These are phyloP conservation scores for Brotula barbata DNA, from an alignment of 2,797 vertebrate species.

Conservation along the genomic window DNA sequence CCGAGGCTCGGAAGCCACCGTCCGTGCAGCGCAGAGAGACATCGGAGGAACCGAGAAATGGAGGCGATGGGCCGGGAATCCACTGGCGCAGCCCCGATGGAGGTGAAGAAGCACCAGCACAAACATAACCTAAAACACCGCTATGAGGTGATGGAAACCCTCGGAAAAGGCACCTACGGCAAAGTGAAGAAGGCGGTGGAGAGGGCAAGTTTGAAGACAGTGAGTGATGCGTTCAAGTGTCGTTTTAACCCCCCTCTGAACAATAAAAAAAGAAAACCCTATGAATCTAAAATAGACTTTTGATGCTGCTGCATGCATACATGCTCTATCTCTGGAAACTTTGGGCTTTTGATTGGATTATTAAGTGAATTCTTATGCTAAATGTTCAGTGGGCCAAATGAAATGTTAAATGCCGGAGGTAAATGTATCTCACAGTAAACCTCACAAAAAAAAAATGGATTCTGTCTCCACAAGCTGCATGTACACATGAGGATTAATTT, in stretches of 20 bases:
- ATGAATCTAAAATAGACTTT: too few species aligned
- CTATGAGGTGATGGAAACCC: slow-evolving; percentile 82
- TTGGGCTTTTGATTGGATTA: too few species aligned
- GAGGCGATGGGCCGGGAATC: slow-evolving; percentile 10
- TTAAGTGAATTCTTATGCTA: too few species aligned
- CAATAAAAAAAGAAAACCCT: too few species aligned
- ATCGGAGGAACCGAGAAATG: slow-evolving; percentile 13
- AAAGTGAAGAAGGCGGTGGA: slow-evolving; percentile 84
- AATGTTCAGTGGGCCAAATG: too few species aligned
- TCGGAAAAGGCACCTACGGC: slow-evolving; percentile 82
- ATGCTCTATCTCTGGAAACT: too few species aligned
- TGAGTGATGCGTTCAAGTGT: slow-evolving; percentile 49
- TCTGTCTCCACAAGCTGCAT: too few species aligned
- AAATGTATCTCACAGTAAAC: background rate
- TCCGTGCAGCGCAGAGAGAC: slow-evolving; percentile 24
- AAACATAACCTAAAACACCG: slow-evolving; percentile 83
- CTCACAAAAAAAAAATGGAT: background rate
- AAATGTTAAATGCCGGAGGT: background rate
- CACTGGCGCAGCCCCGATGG: slow-evolving; percentile 23
- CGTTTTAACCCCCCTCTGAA: background rate
- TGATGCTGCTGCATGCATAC: too few species aligned
- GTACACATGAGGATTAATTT: too few species aligned
- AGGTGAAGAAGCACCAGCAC: slow-evolving; percentile 83
- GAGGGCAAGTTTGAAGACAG: slow-evolving; percentile 72
- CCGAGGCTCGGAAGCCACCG: slow-evolving; percentile 9